phyloP scores from a whole-genome alignment of 2,888 invertebrate genomes.

The Eucera pruinosa region DNA sequence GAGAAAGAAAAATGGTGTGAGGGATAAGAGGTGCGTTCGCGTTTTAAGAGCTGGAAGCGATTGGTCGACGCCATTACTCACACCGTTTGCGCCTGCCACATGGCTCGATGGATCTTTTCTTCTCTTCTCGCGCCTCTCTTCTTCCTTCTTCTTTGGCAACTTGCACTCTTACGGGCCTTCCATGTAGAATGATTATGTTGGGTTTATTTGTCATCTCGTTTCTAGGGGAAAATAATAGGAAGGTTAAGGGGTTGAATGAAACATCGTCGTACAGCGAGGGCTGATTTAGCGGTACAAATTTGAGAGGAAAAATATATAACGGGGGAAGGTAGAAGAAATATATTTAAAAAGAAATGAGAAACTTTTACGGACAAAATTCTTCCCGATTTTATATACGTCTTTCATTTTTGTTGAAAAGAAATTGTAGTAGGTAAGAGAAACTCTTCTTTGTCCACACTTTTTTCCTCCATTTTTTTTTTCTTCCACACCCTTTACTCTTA shows the following conservation, averaged over 20 bases:
- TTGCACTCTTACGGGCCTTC: conserved; percentile 19
- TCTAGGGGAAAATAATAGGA: too few species aligned
- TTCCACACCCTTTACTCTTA: too few species aligned
- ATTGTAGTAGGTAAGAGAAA: too few species aligned
- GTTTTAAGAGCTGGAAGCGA: conserved; percentile 75
- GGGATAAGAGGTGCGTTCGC: conserved; percentile 68
- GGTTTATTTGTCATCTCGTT: too few species aligned
- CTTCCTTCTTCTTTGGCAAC: conserved; percentile 6
- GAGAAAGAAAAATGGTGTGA: conserved; percentile 23
- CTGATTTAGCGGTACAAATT: too few species aligned
- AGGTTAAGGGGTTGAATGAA: background rate
- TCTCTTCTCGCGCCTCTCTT: conserved; percentile 41
- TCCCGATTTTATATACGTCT: too few species aligned
- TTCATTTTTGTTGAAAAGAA: too few species aligned
- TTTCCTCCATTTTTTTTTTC: too few species aligned
- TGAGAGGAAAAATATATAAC: too few species aligned
- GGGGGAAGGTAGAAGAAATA: too few species aligned
- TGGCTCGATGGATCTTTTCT: conserved; percentile 72
- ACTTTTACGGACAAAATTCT: too few species aligned
- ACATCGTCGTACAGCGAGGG: background rate
- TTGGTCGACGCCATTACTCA: conserved; percentile 79
- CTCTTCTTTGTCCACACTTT: too few species aligned
- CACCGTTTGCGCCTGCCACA: conserved; percentile 80
- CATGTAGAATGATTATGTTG: background rate
- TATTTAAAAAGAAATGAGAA: background rate